Base-by-base conservation (phyloP, 2,113 vertebrate species). In the Cervus canadensis region DNA sequence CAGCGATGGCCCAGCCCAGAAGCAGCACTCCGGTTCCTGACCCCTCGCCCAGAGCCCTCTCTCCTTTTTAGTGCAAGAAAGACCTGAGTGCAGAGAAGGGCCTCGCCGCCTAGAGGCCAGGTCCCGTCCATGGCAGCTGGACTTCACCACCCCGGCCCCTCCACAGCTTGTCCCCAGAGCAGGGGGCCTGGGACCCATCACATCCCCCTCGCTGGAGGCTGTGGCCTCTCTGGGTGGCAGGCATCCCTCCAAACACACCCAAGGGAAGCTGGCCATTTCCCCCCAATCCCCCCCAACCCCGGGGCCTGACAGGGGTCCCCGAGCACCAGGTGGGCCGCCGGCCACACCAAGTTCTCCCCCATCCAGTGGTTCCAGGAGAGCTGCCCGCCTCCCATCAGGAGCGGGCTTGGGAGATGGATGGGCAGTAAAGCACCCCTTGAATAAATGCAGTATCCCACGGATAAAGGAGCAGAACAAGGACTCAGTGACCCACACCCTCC, bases 51-150 rank as follows among this genome's bases (percentile, higher is more conserved):
- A 94, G 60, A 26, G 25, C 26, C 30, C 79, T 26, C 43, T 83
- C 97, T 95, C 86, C 93, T n/a, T 57, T 36, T 54, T 26, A 95
- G 50, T 0, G 33, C 94, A 94, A 92, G 54, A 64, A 79, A 95
- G 56, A 93, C 94, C 95, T 98, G 97, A 97, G 95, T 90, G 33
- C 64, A 74, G 19, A 91, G 54, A 56, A 59, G n/a, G 50, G 45
- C 78, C 23, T 2, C 40, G 40, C 74, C 23, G 0, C 8, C 2
- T 12, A 26, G 59, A 12, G 52, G 81, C 76, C 45, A 12, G 52
- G 79, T 30, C 30, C 56, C 16, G 3, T 17, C 59, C 59, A 1
- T 1, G 10, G 91, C 12, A 7, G 52, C 50, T 2, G 45, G 82
- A 33, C 2, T 0, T 2, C 0, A 0, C 43, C 79, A 56, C 56